Conservation (phyloP, 1,140 invertebrate species). For the Popillia japonica region DNA sequence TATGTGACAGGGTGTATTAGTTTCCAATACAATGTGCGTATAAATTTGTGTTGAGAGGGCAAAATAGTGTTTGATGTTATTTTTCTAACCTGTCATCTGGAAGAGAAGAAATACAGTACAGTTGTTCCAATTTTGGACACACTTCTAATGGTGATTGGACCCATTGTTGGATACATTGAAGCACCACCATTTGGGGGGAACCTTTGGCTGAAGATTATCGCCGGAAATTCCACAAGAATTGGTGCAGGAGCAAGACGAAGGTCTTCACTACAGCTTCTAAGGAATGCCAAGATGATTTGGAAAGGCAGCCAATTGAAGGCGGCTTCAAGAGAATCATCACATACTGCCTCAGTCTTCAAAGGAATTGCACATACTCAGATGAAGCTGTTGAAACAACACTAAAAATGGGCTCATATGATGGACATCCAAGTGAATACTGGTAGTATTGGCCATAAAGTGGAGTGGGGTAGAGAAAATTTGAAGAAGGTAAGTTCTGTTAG, state of each 20-base stretch:
- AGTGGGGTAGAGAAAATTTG: constrained; percentile 95
- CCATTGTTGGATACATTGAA: constrained; percentile 98
- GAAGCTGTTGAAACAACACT: constrained; percentile 95
- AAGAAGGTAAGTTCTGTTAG: constrained; percentile 93
- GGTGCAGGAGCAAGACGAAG: constrained; percentile 99
- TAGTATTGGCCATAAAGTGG: constrained; percentile 92
- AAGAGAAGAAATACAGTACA: no score
- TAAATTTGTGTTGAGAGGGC: no score
- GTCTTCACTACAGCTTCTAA: constrained; percentile 98
- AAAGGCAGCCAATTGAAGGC: constrained; percentile 95
- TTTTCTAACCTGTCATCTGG: no score
- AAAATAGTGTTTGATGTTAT: no score
- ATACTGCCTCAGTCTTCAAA: constrained; percentile 96
- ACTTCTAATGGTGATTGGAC: constrained; percentile 97
- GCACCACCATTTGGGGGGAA: constrained; percentile 98
- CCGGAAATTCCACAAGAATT: constrained; percentile 99
- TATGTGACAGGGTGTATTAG: no score
- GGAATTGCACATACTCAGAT: constrained; percentile 99
- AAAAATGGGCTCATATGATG: constrained; percentile 99
- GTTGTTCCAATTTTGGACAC: constrained; percentile 98
- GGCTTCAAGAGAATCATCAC: constrained; percentile 98
- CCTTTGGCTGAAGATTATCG: constrained; percentile 98
- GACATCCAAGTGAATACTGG: constrained; percentile 99
- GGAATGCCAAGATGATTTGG: constrained; percentile 97
- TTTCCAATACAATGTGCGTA: no score